A percentile compares a stretch with the other conserved stretches of the same genome.
Conservation (phyloP, 2,888 invertebrate species). For the Xestia c-nigrum region DNA sequence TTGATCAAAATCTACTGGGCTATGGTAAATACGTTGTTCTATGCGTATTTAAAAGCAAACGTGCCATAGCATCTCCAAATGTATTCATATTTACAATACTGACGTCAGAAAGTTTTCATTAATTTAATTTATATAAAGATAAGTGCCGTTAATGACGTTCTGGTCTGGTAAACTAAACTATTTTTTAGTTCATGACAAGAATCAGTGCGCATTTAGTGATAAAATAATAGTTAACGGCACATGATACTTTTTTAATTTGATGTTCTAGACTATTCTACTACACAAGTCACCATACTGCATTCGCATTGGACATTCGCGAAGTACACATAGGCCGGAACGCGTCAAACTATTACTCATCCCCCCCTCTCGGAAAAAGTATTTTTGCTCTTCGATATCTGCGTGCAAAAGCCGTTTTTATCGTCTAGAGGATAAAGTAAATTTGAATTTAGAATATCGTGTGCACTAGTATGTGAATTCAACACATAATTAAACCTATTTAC, state of each 20-base stretch:
- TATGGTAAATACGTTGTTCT: too few species aligned
- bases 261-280: conserved; percentile 5
- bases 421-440: too few species aligned
- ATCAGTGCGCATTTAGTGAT: conserved; percentile 21
- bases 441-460: too few species aligned
- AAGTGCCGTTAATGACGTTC: conserved; percentile 57
- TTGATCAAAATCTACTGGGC: neutral
- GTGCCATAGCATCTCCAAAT: neutral
- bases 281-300: neutral
- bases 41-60: neutral
- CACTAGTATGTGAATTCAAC: too few species aligned
- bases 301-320: neutral
- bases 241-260: neutral
- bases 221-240: conserved; percentile 15
- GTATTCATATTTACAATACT: conserved; percentile 23
- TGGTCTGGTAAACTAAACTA: conserved; percentile 55
- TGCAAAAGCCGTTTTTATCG: too few species aligned
- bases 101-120: conserved; percentile 15
- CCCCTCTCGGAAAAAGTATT: too few species aligned
- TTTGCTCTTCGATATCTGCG: too few species aligned
- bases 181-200: conserved; percentile 32
- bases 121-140: conserved; percentile 36
- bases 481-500: too few species aligned
- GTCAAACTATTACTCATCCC: too few species aligned
- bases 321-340: neutral